Conservation (phyloP, 2,888 invertebrate species). For the Alentia gelatinosa region DNA sequence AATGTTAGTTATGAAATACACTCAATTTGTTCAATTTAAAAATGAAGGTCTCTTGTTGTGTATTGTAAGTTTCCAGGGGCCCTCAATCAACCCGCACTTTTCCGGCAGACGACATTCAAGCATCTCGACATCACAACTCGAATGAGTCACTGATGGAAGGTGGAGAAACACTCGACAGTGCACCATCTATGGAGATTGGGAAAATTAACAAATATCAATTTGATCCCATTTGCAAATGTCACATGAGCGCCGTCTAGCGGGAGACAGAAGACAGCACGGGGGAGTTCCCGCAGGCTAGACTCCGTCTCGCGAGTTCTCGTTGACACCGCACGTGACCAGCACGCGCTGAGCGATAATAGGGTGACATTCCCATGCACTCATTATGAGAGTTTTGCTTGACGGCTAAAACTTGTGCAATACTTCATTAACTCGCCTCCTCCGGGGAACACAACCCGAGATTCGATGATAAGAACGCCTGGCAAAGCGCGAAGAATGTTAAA, state of each 20-base stretch:
- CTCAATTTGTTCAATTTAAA: too few relatives aligned
- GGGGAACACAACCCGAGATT: too few relatives aligned
- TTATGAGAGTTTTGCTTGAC: neutral
- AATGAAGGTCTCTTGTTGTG: too few relatives aligned
- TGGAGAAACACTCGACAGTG: neutral
- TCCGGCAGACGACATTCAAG: too few relatives aligned
- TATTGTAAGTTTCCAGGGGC: too few relatives aligned
- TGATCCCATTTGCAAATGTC: constrained; percentile 7
- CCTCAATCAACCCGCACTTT: too few relatives aligned
- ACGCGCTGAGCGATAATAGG: neutral
- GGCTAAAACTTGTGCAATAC: neutral
- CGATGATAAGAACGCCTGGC: too few relatives aligned
- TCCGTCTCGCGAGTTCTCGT: neutral
- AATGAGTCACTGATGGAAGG: neutral
- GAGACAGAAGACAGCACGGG: neutral
- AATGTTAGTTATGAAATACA: too few relatives aligned
- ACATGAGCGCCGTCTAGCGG: neutral
- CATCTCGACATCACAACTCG: neutral
- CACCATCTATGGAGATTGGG: constrained; percentile 10
- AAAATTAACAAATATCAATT: constrained; percentile 32
- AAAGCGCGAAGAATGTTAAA: too few relatives aligned
- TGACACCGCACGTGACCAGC: neutral
- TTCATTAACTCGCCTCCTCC: neutral
- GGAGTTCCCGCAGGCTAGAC: neutral
- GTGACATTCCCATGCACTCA: neutral